phyloP scores from a whole-genome alignment of 2,888 invertebrate species.

The Hypolimnas misippus region DNA sequence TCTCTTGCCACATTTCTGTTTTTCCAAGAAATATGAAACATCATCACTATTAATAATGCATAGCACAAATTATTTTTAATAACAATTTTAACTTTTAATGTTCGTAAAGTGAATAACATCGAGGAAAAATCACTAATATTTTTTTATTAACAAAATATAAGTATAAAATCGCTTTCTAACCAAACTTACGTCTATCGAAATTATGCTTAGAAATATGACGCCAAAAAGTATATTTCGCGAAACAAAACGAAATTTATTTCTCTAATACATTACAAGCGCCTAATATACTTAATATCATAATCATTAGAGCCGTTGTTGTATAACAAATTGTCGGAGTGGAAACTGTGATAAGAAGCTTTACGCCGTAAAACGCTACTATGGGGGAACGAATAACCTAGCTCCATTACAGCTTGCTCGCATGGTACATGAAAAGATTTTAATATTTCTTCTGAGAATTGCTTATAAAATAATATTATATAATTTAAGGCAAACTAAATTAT shows the following conservation, averaged over 20 bases:
- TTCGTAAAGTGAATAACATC: background rate
- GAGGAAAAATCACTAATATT: too few species aligned
- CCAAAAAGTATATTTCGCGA: background rate
- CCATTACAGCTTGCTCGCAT: background rate
- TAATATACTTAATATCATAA: conserved; percentile 4
- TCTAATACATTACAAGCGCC: background rate
- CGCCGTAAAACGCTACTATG: conserved; percentile 60
- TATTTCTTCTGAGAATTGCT: background rate
- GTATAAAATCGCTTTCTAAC: too few species aligned
- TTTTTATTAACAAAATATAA: too few species aligned
- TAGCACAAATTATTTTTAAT: background rate
- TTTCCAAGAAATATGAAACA: background rate
- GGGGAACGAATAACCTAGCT: conserved; percentile 38
- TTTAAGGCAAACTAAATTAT: too few species aligned
- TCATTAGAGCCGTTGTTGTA: conserved; percentile 10
- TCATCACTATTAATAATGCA: background rate
- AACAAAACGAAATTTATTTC: too few species aligned
- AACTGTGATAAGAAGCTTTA: conserved; percentile 74
- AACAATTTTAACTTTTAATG: background rate
- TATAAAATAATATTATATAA: too few species aligned
- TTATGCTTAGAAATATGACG: background rate
- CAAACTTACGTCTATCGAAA: background rate
- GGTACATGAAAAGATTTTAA: background rate
- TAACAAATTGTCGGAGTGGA: conserved; percentile 56
- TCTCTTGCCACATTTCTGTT: conserved; percentile 45